Evolutionary conservation across 2,113 vertebrate genomes (phyloP).

Genomic region (Glaucidium brasilianum): DNA sequence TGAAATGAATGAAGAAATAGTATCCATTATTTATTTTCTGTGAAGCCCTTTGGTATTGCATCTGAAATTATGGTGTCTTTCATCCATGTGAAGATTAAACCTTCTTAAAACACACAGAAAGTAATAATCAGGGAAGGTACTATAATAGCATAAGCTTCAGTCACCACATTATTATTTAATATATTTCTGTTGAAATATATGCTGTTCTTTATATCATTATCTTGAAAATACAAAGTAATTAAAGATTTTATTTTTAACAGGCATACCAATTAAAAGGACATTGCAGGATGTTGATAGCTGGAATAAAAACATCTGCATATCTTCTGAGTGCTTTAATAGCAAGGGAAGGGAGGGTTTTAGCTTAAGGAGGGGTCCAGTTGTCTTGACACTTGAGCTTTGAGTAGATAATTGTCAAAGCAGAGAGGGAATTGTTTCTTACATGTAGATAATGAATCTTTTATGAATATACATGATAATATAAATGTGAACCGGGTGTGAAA

Average conservation of each 20-base stretch:
- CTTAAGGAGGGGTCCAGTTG: not conserved
- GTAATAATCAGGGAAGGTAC: not conserved
- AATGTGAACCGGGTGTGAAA: not conserved
- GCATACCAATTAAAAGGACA: not conserved
- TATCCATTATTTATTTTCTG: not conserved
- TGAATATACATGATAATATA: not conserved
- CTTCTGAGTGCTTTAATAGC: not conserved
- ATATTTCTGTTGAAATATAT: not conserved
- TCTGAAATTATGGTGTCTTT: not conserved
- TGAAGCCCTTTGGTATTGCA: not conserved
- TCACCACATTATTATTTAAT: not conserved
- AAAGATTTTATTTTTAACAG: not conserved
- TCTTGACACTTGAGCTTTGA: not conserved
- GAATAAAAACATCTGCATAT: not conserved
- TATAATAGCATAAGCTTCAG: not conserved
- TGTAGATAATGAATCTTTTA: not conserved
- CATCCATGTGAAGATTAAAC: not conserved
- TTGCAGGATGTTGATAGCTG: not conserved
- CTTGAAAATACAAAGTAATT: slow-evolving; percentile 11
- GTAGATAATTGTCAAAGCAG: not conserved
- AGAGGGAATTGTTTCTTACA: not conserved
- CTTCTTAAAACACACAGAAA: not conserved
- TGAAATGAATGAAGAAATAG: not conserved
- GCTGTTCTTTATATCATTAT: not conserved
- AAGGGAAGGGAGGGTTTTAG: not conserved